Conservation (phyloP, 64 coral and sea anemone species). For the Acropora tenuis region DNA sequence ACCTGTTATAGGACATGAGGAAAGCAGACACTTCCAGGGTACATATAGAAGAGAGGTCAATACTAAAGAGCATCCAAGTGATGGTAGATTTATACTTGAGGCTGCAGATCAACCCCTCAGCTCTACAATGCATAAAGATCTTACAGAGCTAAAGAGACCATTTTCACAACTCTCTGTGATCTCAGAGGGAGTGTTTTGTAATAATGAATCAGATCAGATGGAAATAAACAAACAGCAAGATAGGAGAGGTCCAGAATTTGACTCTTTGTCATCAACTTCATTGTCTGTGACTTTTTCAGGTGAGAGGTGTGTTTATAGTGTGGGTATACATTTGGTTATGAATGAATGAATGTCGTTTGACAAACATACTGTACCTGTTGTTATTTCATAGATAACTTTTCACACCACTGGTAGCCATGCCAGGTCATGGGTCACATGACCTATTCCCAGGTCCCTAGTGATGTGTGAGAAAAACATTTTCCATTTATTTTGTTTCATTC, state of each 20-base stretch:
- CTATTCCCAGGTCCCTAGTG: too few relatives aligned
- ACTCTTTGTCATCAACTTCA: conserved; percentile 17
- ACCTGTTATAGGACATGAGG: not conserved
- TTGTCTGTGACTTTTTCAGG: conserved; percentile 34
- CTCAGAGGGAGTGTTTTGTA: not conserved
- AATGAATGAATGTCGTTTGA: too few relatives aligned
- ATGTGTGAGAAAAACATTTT: too few relatives aligned
- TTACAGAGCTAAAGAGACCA: conserved; percentile 10
- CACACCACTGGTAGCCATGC: too few relatives aligned
- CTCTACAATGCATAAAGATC: conserved; percentile 10
- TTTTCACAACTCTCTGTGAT: conserved; percentile 31
- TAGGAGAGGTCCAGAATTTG: not conserved
- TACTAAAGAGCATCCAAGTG: not conserved
- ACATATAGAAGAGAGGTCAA: not conserved
- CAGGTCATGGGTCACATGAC: too few relatives aligned
- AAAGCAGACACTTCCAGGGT: not conserved
- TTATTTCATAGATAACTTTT: too few relatives aligned
- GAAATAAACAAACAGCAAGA: not conserved
- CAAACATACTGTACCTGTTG: too few relatives aligned
- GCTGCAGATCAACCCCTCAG: not conserved
- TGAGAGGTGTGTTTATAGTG: not conserved
- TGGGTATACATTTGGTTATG: too few relatives aligned
- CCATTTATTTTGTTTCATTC: too few relatives aligned
- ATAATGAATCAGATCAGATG: not conserved
- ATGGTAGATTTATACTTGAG: not conserved